Base-by-base conservation (phyloP, 2,888 invertebrate genomes). In the Malachius bipustulatus region DNA sequence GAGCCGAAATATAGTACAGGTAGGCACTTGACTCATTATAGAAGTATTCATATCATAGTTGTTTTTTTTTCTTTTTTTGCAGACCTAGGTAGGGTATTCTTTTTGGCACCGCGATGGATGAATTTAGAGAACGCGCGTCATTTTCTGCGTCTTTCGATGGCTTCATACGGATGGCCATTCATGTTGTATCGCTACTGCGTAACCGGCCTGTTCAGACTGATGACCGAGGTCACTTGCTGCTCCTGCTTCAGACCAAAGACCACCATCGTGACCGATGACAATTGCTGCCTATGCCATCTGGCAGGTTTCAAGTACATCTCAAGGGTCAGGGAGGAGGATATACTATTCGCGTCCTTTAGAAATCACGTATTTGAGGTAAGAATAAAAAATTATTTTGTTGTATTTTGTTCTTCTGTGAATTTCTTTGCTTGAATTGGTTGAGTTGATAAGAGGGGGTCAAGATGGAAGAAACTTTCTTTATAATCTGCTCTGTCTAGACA, bases 141-240 rank as follows among this genome's bases (percentile, higher is more conserved):
- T 59, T 89, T 80, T 55, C 66, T 89, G 51, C 73, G 79, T 54
- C 70, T 83, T 47, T 84, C 89, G 0, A 75, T 84, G 56, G 83
- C 83, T 3, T 77, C 82, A 4, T 91, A 91, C 56, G 87, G 90
- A 1, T 90, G 89, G 88, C 81, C 88, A 1, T 80, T 84, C 50
- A 84, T 83, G 39, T 63, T 88, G 52, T 84, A 83, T 56, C 68
- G 76, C 16, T 76, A 85, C 55, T 75, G 78, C 41, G 75, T 75
- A 41, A 78, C 80, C 1, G 85, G 85, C 2, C 67, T 80, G 44
- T 84, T 81, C 60, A 74, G 77, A 45, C 62, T 89, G 36, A 67
- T 77, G 16, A 66, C 69, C 4, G 71, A 77, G 52, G 64, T 80
- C 48, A 76, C 77, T 3, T 83, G 82, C 54, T 83, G 83, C 53